phyloP scores from a whole-genome alignment of 2,888 invertebrate species.

The Agelastica alni region DNA sequence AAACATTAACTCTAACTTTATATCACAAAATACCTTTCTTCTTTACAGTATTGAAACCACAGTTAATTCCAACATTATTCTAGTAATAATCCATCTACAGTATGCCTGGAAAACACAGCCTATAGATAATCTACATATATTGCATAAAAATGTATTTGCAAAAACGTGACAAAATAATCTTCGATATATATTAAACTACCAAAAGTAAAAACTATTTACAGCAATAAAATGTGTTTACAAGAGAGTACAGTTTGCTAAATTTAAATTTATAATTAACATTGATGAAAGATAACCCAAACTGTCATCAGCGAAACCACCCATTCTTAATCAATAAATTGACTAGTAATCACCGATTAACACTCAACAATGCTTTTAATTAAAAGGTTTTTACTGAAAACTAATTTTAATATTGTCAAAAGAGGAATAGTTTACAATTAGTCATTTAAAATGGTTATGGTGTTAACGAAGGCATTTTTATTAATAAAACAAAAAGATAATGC shows the following conservation, averaged over 20 bases:
- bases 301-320: background rate
- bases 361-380: too few relatives aligned
- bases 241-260: conserved; percentile 5
- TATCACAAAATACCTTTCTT: background rate
- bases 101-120: conserved; percentile 15
- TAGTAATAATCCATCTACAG: conserved; percentile 1
- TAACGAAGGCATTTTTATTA: too few relatives aligned
- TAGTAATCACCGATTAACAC: too few relatives aligned
- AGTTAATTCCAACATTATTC: background rate
- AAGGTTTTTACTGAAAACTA: too few relatives aligned
- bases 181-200: conserved; percentile 4
- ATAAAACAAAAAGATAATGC: too few relatives aligned
- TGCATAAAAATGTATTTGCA: conserved; percentile 14
- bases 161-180: background rate
- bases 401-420: too few relatives aligned
- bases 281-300: background rate
- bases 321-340: too few relatives aligned
- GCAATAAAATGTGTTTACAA: background rate
- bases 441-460: too few relatives aligned
- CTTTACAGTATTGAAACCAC: background rate
- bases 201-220: conserved; percentile 15
- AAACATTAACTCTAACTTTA: background rate
- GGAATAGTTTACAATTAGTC: too few relatives aligned
- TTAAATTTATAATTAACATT: conserved; percentile 1
- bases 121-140: conserved; percentile 16